Evolutionary conservation across 2,888 invertebrate species (phyloP), one percentile per base, ranked within the genome.

Genomic region (Sarcophaga caerulescens): DNA sequence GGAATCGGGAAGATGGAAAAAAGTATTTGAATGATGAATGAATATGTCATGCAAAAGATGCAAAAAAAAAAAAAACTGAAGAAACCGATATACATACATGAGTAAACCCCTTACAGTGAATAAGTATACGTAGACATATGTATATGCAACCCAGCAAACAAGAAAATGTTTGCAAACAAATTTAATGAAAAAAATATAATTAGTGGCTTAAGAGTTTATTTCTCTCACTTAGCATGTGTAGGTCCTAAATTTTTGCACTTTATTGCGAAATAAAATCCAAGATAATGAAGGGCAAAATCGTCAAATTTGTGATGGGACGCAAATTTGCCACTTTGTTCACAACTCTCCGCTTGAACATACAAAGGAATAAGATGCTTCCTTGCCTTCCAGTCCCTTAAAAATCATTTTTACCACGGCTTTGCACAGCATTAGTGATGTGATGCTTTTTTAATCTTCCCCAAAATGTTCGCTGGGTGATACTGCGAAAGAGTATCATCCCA

Each of bases 1-100:
- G 88, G 85, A 89, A 89, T 82, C 2, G n/a, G 10, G 35, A n/a
- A n/a, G n/a, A n/a, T 14, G 4, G 10, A 19, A 76, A 12, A 25
- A 35, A 21, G 59, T 11, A 60, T 75, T 78, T 76, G 81, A 87
- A 90, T 90, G 90, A 90, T 90, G 90, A 90, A 90, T 90, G 89
- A 90, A 90, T 89, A 90, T 90, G 90, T 90, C 89, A 35, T 35
- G 35, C 35, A 89, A 89, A 88, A 89, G 87, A 88, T 85, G 74
- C 88, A 17, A 78, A 75, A 79, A 81, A 75, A 59, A 81, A 66
- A 52, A 52, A 17, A 17, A 2, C 0, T 52, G 52, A 35, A 59
- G 57, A 35, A 81, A 73, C 68, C 78, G 81, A 84, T 81, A 84
- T 84, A 86, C 84, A 84, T 84, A 86, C 84, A 74, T 78, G 81